Base-by-base conservation (phyloP, 2,113 vertebrate genomes). In the Pontoporia blainvillei region DNA sequence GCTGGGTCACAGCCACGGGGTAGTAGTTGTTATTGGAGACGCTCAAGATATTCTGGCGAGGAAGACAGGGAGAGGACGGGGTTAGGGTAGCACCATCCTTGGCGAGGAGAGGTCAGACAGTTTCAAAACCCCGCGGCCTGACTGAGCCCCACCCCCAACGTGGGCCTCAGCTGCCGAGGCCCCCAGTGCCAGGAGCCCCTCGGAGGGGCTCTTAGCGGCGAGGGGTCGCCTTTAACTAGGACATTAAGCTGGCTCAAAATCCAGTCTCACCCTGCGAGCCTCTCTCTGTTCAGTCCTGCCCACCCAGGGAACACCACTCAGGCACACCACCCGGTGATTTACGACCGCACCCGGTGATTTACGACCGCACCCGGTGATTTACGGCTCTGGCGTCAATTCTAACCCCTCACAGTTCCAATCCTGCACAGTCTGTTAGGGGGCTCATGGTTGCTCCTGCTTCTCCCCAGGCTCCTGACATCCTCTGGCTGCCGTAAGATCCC, bases 21-120 rank as follows among this genome's bases (percentile, higher is more conserved):
- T 99, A 99, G 97, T 98, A 99, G 98, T 99, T 99, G 64, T 98
- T 96, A 95, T 99, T 99, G 97, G 98, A 98, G 97, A 99, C 91
- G 93, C 99, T 99, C 95, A 99, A 85, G 90, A 98, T 75, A 29
- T 99, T 99, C 99, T 99, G 89, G 73, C 95, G 91, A 95, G 34
- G 94, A 54, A 75, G 52, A 73, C 5, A 86, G 93, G 54, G 90
- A 31, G 69, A 62, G 31, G 23, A 15, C 83, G 34, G 18, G 25
- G 34, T 73, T 66, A 79, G 18, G n/a, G 27, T 10, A 23, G 61
- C 52, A 17, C 29, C 20, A 23, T 36, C 8, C 57, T 31, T 12
- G 9, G 29, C n/a, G 69, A n/a, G n/a, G 36, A 69, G 46, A 49
- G 27, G n/a, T 62, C 69, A 5, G 39, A 15, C 2, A 39, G 84